These are phyloP conservation scores for Spinus pinus DNA, from an alignment of 2,797 vertebrate genomes.

Conservation along the genomic window DNA sequence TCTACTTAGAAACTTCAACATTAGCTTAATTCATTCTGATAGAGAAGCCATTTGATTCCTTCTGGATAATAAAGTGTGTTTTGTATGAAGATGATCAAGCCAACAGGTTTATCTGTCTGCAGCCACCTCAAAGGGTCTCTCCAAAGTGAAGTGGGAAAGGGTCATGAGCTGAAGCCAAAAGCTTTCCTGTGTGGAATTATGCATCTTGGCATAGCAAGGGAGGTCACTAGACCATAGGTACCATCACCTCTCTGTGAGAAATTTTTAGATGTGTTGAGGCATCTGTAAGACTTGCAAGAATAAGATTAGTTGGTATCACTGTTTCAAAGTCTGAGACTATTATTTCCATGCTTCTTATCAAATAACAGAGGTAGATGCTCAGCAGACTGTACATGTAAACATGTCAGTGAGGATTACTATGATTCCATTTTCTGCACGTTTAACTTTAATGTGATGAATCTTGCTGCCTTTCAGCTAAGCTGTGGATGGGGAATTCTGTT, in stretches of 20 bases:
- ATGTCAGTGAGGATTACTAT: not conserved
- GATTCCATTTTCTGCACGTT: not conserved
- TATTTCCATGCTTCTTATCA: not conserved
- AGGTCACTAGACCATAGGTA: not conserved
- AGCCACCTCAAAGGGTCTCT: fast-evolving
- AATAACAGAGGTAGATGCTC: not conserved
- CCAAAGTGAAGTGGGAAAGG: not conserved
- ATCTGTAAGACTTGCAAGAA: not conserved
- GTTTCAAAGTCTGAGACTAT: not conserved
- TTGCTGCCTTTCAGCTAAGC: not conserved
- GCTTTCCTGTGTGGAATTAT: not conserved
- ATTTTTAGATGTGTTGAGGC: not conserved
- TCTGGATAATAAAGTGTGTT: not conserved
- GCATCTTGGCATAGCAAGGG: not conserved
- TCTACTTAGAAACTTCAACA: not conserved
- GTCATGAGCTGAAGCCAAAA: not conserved
- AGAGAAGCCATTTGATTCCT: not conserved
- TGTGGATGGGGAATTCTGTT: not conserved
- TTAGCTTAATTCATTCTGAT: not conserved
- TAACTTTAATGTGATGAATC: not conserved
- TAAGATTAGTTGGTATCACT: not conserved
- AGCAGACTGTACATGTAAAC: not conserved
- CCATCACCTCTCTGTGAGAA: not conserved
- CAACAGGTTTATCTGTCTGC: not conserved
- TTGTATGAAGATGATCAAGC: not conserved